phyloP scores from a whole-genome alignment of 2,113 vertebrate genomes.

The Chelonoidis abingdonii region DNA sequence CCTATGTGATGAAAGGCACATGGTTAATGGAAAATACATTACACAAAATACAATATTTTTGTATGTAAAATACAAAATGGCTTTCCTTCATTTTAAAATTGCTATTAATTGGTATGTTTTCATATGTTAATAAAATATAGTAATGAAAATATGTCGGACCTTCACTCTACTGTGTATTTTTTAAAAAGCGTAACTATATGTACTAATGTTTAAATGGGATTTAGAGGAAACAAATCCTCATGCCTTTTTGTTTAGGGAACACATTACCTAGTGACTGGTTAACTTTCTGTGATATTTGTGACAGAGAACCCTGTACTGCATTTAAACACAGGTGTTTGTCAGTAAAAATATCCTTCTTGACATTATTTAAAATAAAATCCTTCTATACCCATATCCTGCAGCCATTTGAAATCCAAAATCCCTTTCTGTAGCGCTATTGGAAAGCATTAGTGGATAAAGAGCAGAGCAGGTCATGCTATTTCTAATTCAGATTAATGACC shows the following conservation, averaged over 20 bases:
- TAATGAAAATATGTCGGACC: background rate
- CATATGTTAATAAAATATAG: background rate
- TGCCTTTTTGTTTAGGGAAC: slow-evolving; percentile 4
- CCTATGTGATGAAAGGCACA: background rate
- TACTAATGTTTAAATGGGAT: background rate
- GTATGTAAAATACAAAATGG: background rate
- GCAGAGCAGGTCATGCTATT: slow-evolving; percentile 74
- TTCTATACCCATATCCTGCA: background rate
- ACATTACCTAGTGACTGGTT: background rate
- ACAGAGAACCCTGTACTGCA: background rate
- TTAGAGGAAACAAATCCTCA: background rate
- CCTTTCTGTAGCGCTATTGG: slow-evolving; percentile 5
- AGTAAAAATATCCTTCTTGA: background rate
- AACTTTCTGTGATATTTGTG: background rate
- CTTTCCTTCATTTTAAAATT: background rate
- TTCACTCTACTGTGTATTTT: background rate
- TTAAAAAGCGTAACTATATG: background rate
- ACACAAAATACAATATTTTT: too few species aligned
- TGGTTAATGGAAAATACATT: background rate
- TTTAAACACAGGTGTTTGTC: background rate
- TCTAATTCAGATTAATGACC: slow-evolving; percentile 86
- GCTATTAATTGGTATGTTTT: background rate
- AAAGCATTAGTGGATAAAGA: slow-evolving; percentile 63
- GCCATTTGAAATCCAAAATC: slow-evolving; percentile 12
- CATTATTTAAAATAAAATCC: background rate